Conservation (phyloP, 2,797 vertebrate genomes). For the Neolamprologus multifasciatus region DNA sequence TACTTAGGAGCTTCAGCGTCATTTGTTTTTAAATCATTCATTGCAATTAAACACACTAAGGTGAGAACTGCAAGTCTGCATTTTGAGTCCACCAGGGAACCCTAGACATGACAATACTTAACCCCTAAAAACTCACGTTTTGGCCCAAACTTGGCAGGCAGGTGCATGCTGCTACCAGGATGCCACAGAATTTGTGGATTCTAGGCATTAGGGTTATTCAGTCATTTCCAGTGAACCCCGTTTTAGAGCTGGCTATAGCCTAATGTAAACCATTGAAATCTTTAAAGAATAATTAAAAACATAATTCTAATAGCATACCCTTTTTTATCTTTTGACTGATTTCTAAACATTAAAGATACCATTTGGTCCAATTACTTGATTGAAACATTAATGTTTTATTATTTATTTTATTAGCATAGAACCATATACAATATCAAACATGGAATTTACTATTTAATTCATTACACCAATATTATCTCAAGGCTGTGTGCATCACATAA, state of each 20-base stretch:
- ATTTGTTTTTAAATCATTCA: neutral
- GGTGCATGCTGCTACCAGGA: neutral
- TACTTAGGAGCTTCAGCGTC: neutral
- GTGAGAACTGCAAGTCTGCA: neutral
- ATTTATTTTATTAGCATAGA: neutral
- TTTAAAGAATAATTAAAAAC: neutral
- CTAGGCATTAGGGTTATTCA: neutral
- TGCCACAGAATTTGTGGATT: neutral
- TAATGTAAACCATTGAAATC: neutral
- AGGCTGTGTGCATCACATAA: neutral
- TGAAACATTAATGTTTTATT: neutral
- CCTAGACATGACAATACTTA: neutral
- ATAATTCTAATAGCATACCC: neutral
- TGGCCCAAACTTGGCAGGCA: neutral
- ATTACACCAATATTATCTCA: neutral
- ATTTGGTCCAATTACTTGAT: neutral
- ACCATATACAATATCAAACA: neutral
- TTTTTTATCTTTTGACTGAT: neutral
- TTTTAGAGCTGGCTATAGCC: neutral
- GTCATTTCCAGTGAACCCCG: neutral
- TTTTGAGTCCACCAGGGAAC: neutral
- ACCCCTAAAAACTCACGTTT: neutral
- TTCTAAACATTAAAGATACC: neutral
- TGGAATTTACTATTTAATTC: neutral
- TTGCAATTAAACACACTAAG: neutral